These are phyloP conservation scores for Phrynocephalus guinanensis DNA, from an alignment of 2,797 vertebrate species.

Conservation along the genomic window DNA sequence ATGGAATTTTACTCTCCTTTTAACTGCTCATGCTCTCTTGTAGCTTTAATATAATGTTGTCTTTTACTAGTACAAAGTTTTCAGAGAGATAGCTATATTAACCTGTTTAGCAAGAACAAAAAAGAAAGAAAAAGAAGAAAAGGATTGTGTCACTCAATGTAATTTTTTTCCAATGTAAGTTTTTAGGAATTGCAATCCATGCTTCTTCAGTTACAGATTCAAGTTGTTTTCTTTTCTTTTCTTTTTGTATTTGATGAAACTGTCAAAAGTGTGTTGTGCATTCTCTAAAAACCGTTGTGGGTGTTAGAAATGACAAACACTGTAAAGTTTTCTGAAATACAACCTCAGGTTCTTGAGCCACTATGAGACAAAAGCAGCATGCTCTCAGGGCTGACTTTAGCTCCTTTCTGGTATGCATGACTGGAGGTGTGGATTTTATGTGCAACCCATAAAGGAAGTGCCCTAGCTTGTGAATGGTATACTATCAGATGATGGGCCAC, in stretches of 20 bases:
- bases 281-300: conserved; percentile 58
- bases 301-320: conserved; percentile 62
- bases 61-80: too few relatives aligned
- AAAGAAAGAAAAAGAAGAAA: too few relatives aligned
- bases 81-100: too few relatives aligned
- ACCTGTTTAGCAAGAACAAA: too few relatives aligned
- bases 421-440: conserved; percentile 76
- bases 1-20: too few relatives aligned
- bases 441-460: conserved; percentile 71
- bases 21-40: too few relatives aligned
- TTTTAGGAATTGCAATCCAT: not conserved
- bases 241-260: conserved; percentile 47
- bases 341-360: conserved; percentile 55
- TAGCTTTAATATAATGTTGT: too few relatives aligned
- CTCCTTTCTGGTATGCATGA: conserved; percentile 72
- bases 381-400: conserved; percentile 42
- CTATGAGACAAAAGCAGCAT: conserved; percentile 61
- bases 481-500: conserved; percentile 69
- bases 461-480: conserved; percentile 61
- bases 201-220: conserved; percentile 54
- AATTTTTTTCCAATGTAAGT: too few relatives aligned
- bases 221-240: conserved; percentile 57
- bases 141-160: too few relatives aligned
- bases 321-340: conserved; percentile 62
- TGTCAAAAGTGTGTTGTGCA: conserved; percentile 63